Evolutionary conservation across 2,888 invertebrate species (phyloP), one percentile per base, ranked within the genome.

Genomic region (Dasysyrphus tricinctus): DNA sequence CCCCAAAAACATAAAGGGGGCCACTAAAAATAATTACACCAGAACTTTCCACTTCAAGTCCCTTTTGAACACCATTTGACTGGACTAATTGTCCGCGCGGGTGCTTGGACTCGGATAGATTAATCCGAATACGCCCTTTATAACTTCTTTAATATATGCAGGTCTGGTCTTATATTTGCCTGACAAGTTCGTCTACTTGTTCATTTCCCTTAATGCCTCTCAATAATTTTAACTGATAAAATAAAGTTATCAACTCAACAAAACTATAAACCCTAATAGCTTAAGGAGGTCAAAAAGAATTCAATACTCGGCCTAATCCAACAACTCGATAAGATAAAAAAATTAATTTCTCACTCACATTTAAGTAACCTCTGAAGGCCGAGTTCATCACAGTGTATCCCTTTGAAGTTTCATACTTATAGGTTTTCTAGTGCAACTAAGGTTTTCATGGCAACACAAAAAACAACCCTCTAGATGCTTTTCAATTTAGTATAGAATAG

Each of bases 401-500:
- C 14, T 39, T 39, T 24, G 24, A 12, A 34, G 24, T 14, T 39
- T 39, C 11, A 61, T 12, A 39, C 7, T 16, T 8, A 56, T 12
- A 54, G 16, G 1, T 19, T 61, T 61, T 24, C 7, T 12, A 42
- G 24, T 61, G 39, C 39, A 61, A 42, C 61, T 37, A 42, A n/a
- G 12, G 8, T 14, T 24, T 14, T 24, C 16, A 57, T 47, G 7
- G 5, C 4, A n/a, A n/a, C n/a, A 3, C 1, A 42, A 39, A 24
- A 47, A 51, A 24, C 37, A 24, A 34, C 37, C 69, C 67, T 24
- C 74, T 47, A 39, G 65, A 61, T 82, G 44, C 67, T 69, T 54
- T 69, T 78, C 72, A 57, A 75, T 80, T 44, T 32, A 65, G 67
- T 65, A 42, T 14, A 34, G 51, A 77, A 81, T 49, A 72, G 73